Conservation (phyloP, 2,113 vertebrate species). For the Lepisosteus oculatus region DNA sequence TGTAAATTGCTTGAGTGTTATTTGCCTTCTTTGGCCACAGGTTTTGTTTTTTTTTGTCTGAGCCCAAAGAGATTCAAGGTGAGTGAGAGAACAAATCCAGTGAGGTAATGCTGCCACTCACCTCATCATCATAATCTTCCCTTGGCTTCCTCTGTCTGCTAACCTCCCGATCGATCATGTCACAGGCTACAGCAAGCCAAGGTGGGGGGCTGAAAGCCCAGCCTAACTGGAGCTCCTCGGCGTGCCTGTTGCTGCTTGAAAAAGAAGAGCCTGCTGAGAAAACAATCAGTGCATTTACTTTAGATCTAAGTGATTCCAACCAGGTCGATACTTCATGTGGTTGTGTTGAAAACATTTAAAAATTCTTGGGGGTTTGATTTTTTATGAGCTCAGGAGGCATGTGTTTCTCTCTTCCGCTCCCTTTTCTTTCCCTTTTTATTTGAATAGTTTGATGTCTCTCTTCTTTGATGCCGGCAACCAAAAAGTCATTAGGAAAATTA, state of each 20-base stretch:
- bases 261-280: slow-evolving; percentile 78
- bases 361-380: slow-evolving; percentile 71
- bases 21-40: not conserved
- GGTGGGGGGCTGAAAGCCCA: slow-evolving; percentile 78
- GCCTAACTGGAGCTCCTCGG: slow-evolving; percentile 49
- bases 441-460: no score
- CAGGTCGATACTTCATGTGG: slow-evolving; percentile 79
- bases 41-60: slow-evolving; percentile 43
- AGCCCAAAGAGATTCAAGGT: slow-evolving; percentile 58
- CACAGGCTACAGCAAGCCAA: slow-evolving; percentile 63
- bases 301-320: slow-evolving; percentile 81
- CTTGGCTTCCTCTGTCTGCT: slow-evolving; percentile 58
- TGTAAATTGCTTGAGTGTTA: not conserved
- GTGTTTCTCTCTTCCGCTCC: no score
- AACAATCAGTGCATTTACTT: slow-evolving; percentile 87
- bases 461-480: not conserved
- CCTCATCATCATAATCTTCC: slow-evolving; percentile 76
- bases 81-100: slow-evolving; percentile 66
- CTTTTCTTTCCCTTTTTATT: no score
- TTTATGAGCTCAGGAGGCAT: no score
- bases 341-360: slow-evolving; percentile 82
- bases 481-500: slow-evolving; percentile 3
- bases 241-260: slow-evolving; percentile 61
- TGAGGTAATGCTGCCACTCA: slow-evolving; percentile 61
- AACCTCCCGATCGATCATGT: slow-evolving; percentile 74